Conservation (phyloP, 2,113 vertebrate genomes). For the Miniopterus natalensis region DNA sequence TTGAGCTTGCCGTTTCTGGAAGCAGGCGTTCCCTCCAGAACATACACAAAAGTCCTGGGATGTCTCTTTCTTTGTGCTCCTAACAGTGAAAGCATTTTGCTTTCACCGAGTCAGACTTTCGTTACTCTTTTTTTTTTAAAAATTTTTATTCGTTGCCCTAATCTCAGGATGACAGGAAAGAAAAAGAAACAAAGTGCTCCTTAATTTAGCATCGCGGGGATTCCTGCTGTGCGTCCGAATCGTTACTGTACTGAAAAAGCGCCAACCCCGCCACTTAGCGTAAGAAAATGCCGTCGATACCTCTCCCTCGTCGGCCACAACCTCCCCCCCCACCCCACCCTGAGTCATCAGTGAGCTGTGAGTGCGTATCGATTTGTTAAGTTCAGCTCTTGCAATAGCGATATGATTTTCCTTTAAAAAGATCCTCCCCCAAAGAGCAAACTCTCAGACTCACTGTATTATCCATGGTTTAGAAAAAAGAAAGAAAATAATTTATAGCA, state of each 20-base stretch:
- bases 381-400: slow-evolving; percentile 50
- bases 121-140: background rate
- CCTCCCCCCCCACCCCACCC: background rate
- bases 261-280: background rate
- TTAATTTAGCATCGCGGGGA: slow-evolving; percentile 30
- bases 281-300: background rate
- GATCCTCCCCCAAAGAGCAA: background rate
- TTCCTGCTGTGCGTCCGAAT: slow-evolving; percentile 37
- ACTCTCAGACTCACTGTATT: slow-evolving; percentile 53
- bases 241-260: slow-evolving; percentile 14
- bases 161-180: background rate
- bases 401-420: slow-evolving; percentile 45
- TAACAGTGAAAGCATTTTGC: slow-evolving; percentile 17
- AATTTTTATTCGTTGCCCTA: background rate
- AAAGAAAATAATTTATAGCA: background rate
- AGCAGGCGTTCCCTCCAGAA: background rate
- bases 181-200: background rate
- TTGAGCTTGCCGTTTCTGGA: slow-evolving; percentile 52
- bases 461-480: slow-evolving; percentile 2
- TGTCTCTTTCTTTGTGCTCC: background rate
- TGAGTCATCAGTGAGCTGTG: background rate
- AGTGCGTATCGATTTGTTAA: slow-evolving; percentile 39
- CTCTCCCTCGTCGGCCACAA: background rate
- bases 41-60: background rate
- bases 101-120: slow-evolving; percentile 19